Evolutionary conservation across 2,113 vertebrate genomes (phyloP), one percentile per base, ranked within the genome.

Genomic region (Chlorodrepanis virens): DNA sequence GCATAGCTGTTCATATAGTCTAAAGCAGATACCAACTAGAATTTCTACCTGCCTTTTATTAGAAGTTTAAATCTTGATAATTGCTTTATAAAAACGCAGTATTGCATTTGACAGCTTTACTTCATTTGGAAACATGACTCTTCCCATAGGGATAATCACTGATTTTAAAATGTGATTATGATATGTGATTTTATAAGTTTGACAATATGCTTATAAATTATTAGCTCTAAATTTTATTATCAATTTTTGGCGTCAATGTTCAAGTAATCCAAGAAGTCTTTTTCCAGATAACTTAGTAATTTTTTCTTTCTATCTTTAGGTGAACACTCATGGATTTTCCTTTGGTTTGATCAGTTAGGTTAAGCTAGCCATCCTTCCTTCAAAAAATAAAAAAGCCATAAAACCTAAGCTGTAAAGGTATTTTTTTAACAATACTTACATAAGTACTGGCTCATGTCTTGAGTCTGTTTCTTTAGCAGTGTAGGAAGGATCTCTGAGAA

Each of bases 21-120:
- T 77, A 1, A 44, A 63, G 54, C 6, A 7, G 39, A 44, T 45
- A 86, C 7, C 67, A 76, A 52, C 45, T 83, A 64, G 53, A 82
- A 83, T 88, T 95, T 82, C 44, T 56, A 10, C 35, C 65, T 63
- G 8, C n/a, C 23, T 87, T 83, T 83, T 88, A 52, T 74, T 77
- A 53, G n/a, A 76, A 76, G 33, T 60, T 88, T 88, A 83, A 88
- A 59, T 68, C 70, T 71, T 93, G 25, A 39, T 88, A 92, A 89
- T 86, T 56, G 37, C 67, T 52, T 77, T 83, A 18, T 69, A 81
- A 83, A 90, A 79, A 57, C n/a, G 63, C 27, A 81, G 3, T 75
- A 59, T 57, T 89, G 39, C 33, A 18, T 91, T 87, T 94, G 77
- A 63, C 60, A 94, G 54, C 60, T 96, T 92, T 86, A 77, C 52